These are phyloP conservation scores for Temnothorax nylanderi DNA, from an alignment of 1,140 invertebrate species.

Conservation along the genomic window DNA sequence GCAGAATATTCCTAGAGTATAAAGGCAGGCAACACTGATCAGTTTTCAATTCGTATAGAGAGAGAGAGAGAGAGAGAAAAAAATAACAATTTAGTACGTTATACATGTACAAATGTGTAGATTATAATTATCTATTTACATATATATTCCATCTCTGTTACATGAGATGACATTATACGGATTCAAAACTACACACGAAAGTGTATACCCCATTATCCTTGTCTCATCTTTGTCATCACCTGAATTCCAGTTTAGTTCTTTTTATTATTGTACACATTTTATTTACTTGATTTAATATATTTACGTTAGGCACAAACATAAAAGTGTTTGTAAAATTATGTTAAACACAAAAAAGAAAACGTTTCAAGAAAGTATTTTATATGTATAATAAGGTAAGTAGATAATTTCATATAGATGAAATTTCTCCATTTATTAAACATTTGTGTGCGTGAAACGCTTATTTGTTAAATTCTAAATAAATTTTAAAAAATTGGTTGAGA, in stretches of 20 bases:
- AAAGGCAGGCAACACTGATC: conserved; percentile 68
- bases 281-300: conserved; percentile 11
- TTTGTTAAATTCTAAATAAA: background rate
- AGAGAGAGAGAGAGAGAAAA: background rate
- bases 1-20: conserved; percentile 25
- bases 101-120: background rate
- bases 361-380: conserved; percentile 35
- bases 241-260: conserved; percentile 55
- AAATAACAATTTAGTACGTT: background rate
- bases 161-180: conserved; percentile 1
- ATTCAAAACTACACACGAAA: conserved; percentile 67
- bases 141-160: background rate
- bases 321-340: conserved; percentile 1
- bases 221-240: conserved; percentile 60
- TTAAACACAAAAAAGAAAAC: conserved; percentile 28
- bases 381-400: conserved; percentile 17
- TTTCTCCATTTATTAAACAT: background rate
- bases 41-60: conserved; percentile 62
- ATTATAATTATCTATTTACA: background rate
- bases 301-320: conserved; percentile 38
- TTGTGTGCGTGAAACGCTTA: background rate
- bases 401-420: background rate
- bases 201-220: conserved; percentile 60
- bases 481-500: conserved; percentile 3
- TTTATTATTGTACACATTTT: conserved; percentile 28